Conservation (phyloP, 1,140 invertebrate species). For the Dendrolimus punctatus region DNA sequence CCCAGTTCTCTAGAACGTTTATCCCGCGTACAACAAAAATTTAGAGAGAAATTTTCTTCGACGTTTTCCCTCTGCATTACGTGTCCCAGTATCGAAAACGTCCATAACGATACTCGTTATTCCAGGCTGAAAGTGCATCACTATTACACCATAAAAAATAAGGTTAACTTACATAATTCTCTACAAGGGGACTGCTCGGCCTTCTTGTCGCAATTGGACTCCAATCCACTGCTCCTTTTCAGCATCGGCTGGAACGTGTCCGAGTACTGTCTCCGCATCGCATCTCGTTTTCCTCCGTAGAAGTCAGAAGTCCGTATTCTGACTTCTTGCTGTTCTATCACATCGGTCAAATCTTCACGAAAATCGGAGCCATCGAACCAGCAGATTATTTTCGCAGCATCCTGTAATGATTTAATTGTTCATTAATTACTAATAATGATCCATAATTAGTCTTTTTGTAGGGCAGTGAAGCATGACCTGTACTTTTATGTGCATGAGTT, state of each 20-base stretch:
- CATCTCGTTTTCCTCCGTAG: constrained; percentile 35
- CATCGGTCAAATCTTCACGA: constrained; percentile 55
- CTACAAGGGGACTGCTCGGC: constrained; percentile 38
- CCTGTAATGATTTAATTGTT: constrained; percentile 24
- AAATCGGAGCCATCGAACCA: constrained; percentile 65
- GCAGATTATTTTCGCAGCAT: constrained; percentile 62
- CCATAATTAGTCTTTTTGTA: too few species aligned
- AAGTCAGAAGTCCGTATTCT: constrained; percentile 52
- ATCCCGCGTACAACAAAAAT: too few species aligned
- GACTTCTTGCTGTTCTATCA: constrained; percentile 62
- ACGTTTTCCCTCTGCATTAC: too few species aligned
- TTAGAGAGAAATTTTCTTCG: too few species aligned
- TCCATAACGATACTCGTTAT: too few species aligned
- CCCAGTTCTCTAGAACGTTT: too few species aligned
- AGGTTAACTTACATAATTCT: constrained; percentile 39
- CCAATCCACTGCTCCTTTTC: constrained; percentile 45
- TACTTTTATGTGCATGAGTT: too few species aligned
- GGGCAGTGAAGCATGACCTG: too few species aligned
- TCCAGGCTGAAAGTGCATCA: too few species aligned
- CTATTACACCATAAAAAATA: too few species aligned
- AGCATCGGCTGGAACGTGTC: constrained; percentile 60
- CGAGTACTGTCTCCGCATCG: constrained; percentile 40
- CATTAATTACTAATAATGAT: too few species aligned
- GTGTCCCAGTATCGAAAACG: too few species aligned
- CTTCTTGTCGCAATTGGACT: constrained; percentile 44